Percentiles rank a stretch among this genome's conserved stretches.
These are phyloP conservation scores for Trichogramma dendrolimi DNA, from an alignment of 2,888 invertebrate genomes.

Conservation along the genomic window DNA sequence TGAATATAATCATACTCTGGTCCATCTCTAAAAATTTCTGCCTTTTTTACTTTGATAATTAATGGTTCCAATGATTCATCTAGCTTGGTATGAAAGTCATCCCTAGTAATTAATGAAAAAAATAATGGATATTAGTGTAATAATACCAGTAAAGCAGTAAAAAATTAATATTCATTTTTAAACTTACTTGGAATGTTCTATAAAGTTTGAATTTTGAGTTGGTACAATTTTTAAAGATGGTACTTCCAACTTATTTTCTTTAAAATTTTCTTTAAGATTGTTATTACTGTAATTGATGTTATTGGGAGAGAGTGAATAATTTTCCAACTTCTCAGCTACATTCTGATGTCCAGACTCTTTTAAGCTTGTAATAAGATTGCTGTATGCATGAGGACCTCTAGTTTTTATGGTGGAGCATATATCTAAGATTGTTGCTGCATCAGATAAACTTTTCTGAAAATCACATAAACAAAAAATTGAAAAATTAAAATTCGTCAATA, in stretches of 20 bases:
- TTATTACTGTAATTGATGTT: conserved; percentile 19
- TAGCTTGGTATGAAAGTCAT: conserved; percentile 34
- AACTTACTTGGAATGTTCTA: conserved; percentile 24
- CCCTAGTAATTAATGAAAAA: conserved; percentile 23
- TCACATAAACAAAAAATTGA: neutral
- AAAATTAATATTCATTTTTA: neutral
- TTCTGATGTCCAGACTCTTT: conserved; percentile 36
- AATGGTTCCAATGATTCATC: conserved; percentile 32
- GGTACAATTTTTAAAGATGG: conserved; percentile 3
- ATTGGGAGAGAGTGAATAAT: conserved; percentile 12
- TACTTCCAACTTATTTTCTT: neutral
- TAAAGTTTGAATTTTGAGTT: conserved; percentile 12
- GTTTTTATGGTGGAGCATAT: conserved; percentile 42
- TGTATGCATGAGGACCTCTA: conserved; percentile 45
- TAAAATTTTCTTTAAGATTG: neutral
- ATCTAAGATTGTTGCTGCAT: conserved; percentile 33
- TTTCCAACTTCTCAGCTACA: conserved; percentile 31
- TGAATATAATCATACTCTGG: conserved; percentile 30
- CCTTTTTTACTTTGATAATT: conserved; percentile 38
- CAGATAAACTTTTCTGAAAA: conserved; percentile 34
- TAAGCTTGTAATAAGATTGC: conserved; percentile 39
- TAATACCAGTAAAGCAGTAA: neutral
- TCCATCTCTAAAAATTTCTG: conserved; percentile 38
- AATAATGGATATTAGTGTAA: neutral
- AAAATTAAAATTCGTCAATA: too few relatives aligned